Base-by-base conservation (phyloP, 2,888 invertebrate genomes). In the Thelaira solivaga region DNA sequence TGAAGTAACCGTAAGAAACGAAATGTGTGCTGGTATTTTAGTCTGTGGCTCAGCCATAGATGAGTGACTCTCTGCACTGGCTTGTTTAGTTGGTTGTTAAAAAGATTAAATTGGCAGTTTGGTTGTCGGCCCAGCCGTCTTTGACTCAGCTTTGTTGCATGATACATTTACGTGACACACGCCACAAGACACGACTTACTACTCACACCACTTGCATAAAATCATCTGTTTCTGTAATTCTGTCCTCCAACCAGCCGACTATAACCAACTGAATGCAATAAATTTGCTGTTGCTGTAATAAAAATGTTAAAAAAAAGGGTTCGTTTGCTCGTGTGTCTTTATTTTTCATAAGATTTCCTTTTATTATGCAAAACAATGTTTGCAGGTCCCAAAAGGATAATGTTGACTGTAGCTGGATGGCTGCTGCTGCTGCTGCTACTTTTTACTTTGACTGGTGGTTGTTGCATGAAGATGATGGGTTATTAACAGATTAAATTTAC, bases 111-210 rank as follows among this genome's bases (percentile, higher is more conserved):
- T 67, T 74, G 67, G 45, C 74, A 68, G 61, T 39, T 72, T 67
- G 34, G 22, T 64, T 43, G 74, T 59, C 22, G 31, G 20, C 7
- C 47, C 20, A 2, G 22, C 11, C 16, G 29, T 36, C 51, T n/a
- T n/a, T 41, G 43, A 36, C 18, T 65, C 29, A 53, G 13, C 34
- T 53, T 24, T 11, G 31, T 34, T 61, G 47, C 36, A 62, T 74
- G 74, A 69, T 78, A 74, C 39, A 18, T 65, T 69, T 74, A 78
- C 74, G 69, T 74, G 78, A 62, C 78, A 78, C 74, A 64, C 78
- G 69, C 59, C 74, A 61, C 11, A 41, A 57, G 59, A 49, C 64
- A n/a, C n/a, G n/a, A n/a, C n/a, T n/a, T n/a, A n/a, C n/a, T n/a
- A n/a, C n/a, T n/a, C n/a, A n/a, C n/a, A n/a, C n/a, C n/a, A n/a